Percentiles rank a stretch among this genome's conserved stretches.
Conservation (phyloP, 2,113 vertebrate genomes). For the Loxodonta africana region DNA sequence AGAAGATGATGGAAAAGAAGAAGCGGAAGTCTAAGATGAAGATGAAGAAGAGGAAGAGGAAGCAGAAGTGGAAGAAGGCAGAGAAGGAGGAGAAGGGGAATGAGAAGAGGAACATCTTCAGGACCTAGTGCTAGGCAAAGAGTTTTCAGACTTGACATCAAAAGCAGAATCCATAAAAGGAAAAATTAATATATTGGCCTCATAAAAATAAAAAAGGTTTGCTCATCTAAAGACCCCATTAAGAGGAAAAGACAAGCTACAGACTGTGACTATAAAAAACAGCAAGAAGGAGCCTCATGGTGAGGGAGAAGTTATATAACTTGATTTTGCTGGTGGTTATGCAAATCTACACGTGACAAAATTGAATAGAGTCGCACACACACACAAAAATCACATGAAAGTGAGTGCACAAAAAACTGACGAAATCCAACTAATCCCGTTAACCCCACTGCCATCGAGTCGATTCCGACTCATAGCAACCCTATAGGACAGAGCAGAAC, state of each 20-base stretch:
- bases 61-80: background rate
- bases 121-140: too few species aligned
- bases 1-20: background rate
- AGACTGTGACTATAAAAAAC: background rate
- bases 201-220: background rate
- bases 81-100: background rate
- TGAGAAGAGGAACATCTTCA: background rate
- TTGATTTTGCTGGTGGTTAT: rapidly evolving
- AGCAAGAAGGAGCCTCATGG: background rate
- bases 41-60: background rate
- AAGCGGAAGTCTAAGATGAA: too few species aligned
- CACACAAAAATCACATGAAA: too few species aligned
- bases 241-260: background rate
- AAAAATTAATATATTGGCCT: background rate
- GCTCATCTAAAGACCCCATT: background rate
- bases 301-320: background rate
- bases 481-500: too few species aligned
- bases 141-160: background rate
- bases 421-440: background rate
- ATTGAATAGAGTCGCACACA: background rate
- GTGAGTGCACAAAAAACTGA: background rate
- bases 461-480: too few species aligned
- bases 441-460: too few species aligned
- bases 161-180: background rate
- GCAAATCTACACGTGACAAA: background rate